Conservation (phyloP, 2,113 vertebrate genomes). For the Patagioenas fasciata region DNA sequence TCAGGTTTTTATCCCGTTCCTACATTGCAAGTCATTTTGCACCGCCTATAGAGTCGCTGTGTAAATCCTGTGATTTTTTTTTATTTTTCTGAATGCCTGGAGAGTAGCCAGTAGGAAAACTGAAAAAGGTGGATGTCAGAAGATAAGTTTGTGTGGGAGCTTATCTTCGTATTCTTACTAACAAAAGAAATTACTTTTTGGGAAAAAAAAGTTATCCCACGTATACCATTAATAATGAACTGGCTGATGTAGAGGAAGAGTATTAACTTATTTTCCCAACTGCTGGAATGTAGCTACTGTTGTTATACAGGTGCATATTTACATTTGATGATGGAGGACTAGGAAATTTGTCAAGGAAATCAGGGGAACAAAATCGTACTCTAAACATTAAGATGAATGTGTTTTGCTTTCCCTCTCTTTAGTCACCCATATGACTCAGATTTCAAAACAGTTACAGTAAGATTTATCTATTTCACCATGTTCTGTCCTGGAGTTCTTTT, state of each 20-base stretch:
- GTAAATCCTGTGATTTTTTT: not conserved
- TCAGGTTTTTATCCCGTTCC: not conserved
- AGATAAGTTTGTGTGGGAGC: not conserved
- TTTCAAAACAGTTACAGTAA: not conserved
- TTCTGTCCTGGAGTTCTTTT: slow-evolving; percentile 6
- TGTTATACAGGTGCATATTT: not conserved
- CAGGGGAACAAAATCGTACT: not conserved
- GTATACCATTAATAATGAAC: not conserved
- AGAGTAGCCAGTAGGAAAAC: not conserved
- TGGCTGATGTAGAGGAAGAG: not conserved
- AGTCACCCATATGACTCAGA: not conserved
- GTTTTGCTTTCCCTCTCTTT: not conserved
- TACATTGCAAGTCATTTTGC: not conserved
- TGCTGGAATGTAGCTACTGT: not conserved
- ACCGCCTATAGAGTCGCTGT: not conserved
- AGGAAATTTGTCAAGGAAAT: not conserved
- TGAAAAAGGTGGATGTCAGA: not conserved
- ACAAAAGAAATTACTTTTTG: not conserved
- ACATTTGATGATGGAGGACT: not conserved
- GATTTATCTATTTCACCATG: not conserved
- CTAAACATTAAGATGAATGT: not conserved
- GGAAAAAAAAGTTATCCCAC: not conserved
- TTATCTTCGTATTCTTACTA: not conserved
- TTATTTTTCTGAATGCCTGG: not conserved
- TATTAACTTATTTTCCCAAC: not conserved